phyloP scores from a whole-genome alignment of 2,797 vertebrate species.

The Acrossocheilus fasciatus region DNA sequence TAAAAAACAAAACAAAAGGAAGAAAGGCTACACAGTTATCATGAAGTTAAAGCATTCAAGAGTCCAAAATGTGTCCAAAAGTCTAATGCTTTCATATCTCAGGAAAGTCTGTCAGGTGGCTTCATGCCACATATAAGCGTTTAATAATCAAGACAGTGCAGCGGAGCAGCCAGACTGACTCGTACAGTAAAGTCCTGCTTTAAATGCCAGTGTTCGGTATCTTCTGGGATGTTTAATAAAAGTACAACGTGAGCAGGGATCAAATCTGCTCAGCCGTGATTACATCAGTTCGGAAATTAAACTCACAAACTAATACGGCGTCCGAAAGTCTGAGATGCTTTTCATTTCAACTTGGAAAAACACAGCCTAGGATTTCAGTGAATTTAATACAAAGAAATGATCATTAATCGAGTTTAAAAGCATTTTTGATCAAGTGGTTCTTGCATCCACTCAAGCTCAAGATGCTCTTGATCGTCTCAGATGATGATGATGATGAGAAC shows the following conservation, averaged over 20 bases:
- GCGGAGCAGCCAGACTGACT: background rate
- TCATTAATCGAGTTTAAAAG: background rate
- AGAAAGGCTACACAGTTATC: slow-evolving; percentile 20
- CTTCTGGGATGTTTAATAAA: background rate
- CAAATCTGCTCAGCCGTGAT: background rate
- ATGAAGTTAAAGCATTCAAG: slow-evolving; percentile 7
- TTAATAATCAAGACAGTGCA: background rate
- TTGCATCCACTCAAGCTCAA: background rate
- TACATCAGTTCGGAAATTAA: background rate
- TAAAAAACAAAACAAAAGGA: background rate
- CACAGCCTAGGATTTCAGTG: background rate
- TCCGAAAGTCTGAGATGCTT: background rate
- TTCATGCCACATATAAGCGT: background rate
- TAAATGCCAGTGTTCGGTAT: background rate
- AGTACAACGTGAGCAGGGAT: background rate
- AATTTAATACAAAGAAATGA: background rate
- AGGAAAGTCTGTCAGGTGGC: background rate
- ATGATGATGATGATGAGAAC: background rate
- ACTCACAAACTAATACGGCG: background rate
- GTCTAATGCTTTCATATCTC: background rate
- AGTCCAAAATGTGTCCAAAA: slow-evolving; percentile 53
- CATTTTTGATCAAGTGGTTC: background rate
- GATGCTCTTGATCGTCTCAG: background rate
- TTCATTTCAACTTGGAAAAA: background rate
- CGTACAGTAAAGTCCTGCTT: background rate